Percentiles rank a stretch among this genome's conserved stretches.
phyloP scores from a whole-genome alignment of 53 echinoderm and acorn worm species.

The Mesocentrotus franciscanus region DNA sequence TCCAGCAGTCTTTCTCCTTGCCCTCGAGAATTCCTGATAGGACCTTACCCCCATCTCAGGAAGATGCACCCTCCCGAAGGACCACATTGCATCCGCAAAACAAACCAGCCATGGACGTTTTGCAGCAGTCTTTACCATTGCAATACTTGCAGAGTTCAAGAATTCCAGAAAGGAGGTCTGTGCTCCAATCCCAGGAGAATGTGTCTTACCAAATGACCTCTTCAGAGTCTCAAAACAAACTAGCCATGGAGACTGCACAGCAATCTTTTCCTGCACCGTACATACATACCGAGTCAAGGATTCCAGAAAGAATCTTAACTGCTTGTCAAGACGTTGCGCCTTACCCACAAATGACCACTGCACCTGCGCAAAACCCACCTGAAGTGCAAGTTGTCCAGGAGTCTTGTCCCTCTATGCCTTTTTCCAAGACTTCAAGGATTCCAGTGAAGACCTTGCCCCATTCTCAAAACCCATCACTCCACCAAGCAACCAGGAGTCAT shows the following conservation, averaged over 20 bases:
- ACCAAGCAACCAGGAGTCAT: neutral
- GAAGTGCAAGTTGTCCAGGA: neutral
- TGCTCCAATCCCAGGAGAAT: neutral
- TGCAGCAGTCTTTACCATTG: neutral
- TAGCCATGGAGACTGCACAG: neutral
- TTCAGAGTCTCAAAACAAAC: neutral
- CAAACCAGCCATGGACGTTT: neutral
- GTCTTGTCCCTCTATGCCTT: neutral
- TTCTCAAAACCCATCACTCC: neutral
- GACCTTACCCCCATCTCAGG: neutral
- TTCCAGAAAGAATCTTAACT: neutral
- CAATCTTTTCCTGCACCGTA: neutral
- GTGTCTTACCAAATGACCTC: neutral
- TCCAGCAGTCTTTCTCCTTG: slow-evolving; percentile 23
- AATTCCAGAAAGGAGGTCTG: neutral
- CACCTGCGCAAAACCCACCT: neutral
- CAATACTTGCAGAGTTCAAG: neutral
- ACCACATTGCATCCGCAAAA: neutral
- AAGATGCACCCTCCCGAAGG: neutral
- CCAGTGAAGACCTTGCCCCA: neutral
- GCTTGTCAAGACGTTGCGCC: neutral
- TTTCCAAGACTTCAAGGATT: neutral
- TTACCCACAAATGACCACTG: neutral
- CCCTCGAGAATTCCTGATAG: neutral
- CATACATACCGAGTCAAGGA: neutral